Base-by-base conservation (phyloP, 2,888 invertebrate species). In the Archaeoteleia sp. region DNA sequence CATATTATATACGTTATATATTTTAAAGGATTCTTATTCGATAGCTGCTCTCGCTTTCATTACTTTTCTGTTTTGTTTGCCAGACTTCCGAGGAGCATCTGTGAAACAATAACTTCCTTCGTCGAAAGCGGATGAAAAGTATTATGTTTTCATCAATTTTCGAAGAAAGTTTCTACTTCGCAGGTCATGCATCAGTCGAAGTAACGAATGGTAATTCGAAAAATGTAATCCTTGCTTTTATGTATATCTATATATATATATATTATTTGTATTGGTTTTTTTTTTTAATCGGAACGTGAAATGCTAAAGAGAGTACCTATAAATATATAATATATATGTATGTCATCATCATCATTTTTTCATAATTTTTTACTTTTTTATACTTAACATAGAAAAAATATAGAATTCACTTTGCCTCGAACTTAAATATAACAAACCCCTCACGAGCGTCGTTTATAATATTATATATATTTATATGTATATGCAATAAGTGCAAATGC, bases 321-420 rank as follows among this genome's bases (percentile, higher is more conserved):
- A 81, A 82, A 82, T 81, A 82, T 82, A 80, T 69, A 72, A 67
- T 72, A 75, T 74, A 70, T 74, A 65, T 72, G 70, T 77, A 76
- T 71, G 69, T 78, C 75, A 75, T 75, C 75, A 75, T 71, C 71
- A 66, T 74, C 51, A 62, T 68, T 68, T 74, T 61, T 67, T 69
- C 71, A 63, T 70, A 49, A 34, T 74, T 66, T 72, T 66, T 71
- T 72, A 63, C 73, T 70, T 69, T 70, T 78, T 79, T 78, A 83
- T 82, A 81, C 81, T 82, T 81, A 84, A 83, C 82, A 83, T 83
- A 84, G 83, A 84, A 84, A 84, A 84, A 84, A 84, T 84, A 84
- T 83, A 84, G 79, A 84, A 83, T 83, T 80, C 76, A 81, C 76
- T 83, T 84, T 82, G 80, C 78, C 76, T 79, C 76, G 79, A 84